A percentile compares a stretch with the other conserved stretches of the same genome.
Evolutionary conservation across 2,888 invertebrate genomes (phyloP).

Genomic region (Volucella zonaria): DNA sequence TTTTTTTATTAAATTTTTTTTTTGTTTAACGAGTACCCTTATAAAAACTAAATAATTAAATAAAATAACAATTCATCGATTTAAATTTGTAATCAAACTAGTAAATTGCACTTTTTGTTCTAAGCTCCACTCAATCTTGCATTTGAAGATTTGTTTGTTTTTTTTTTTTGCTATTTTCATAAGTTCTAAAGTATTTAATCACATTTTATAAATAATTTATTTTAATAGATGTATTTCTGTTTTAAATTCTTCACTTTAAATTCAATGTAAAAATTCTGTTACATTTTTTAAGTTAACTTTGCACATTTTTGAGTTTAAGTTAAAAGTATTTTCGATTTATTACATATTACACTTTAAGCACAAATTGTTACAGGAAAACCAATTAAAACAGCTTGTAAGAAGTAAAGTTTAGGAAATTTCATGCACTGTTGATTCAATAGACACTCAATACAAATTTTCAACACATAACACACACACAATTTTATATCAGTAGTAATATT

Average conservation of each 20-base stretch:
- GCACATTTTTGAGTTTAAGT: too few relatives aligned
- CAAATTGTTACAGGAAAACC: constrained; percentile 31
- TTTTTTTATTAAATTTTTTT: neutral
- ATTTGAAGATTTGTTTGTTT: constrained; percentile 1
- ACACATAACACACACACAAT: constrained; percentile 12
- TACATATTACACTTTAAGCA: neutral
- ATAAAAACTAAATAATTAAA: constrained; percentile 7
- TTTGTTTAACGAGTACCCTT: constrained; percentile 7
- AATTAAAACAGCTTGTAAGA: constrained; percentile 12
- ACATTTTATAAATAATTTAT: constrained; percentile 6
- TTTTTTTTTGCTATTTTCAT: neutral
- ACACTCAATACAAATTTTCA: constrained; percentile 7
- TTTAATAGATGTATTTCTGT: too few relatives aligned
- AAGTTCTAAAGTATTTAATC: constrained; percentile 1
- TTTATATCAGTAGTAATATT: neutral
- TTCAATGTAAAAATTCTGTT: too few relatives aligned
- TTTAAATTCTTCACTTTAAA: too few relatives aligned
- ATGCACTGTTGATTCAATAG: constrained; percentile 54
- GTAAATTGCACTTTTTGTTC: constrained; percentile 31
- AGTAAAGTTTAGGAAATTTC: constrained; percentile 23
- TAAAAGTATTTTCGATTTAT: too few relatives aligned
- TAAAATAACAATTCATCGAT: constrained; percentile 6
- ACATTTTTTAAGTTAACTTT: too few relatives aligned
- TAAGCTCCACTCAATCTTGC: neutral
- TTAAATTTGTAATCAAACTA: constrained; percentile 12